Percentiles rank a stretch among this genome's conserved stretches.
These are phyloP conservation scores for Cryptus viduatorius DNA, from an alignment of 2,888 invertebrate species.

Conservation along the genomic window DNA sequence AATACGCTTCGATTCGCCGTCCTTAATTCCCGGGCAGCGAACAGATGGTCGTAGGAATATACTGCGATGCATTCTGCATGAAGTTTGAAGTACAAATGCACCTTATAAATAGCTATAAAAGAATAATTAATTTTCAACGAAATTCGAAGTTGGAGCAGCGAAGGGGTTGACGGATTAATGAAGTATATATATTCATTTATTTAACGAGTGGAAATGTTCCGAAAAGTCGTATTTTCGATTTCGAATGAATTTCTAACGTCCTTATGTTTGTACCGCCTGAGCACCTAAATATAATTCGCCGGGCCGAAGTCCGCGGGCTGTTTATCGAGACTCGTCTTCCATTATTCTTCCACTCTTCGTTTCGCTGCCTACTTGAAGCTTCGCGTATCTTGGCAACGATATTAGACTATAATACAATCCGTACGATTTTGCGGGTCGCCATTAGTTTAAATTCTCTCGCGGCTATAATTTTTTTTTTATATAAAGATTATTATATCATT, in stretches of 20 bases:
- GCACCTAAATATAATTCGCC: slow-evolving; percentile 64
- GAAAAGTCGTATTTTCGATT: slow-evolving; percentile 9
- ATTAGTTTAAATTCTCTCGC: too few relatives aligned
- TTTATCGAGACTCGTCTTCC: slow-evolving; percentile 56
- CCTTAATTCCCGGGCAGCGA: slow-evolving; percentile 3
- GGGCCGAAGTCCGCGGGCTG: slow-evolving; percentile 39
- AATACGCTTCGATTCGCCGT: too few relatives aligned
- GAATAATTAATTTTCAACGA: not conserved
- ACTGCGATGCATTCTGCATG: not conserved
- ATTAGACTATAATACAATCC: slow-evolving; percentile 21
- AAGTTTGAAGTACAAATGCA: not conserved
- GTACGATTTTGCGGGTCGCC: not conserved
- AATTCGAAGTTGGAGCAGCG: not conserved
- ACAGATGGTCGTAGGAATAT: not conserved
- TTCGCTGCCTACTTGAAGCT: not conserved
- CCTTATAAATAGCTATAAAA: not conserved
- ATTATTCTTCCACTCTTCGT: slow-evolving; percentile 21
- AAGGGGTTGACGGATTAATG: not conserved
- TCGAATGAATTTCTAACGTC: slow-evolving; percentile 8
- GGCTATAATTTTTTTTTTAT: too few relatives aligned
- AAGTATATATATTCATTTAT: not conserved
- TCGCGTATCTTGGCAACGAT: slow-evolving; percentile 14
- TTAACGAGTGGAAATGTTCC: not conserved
- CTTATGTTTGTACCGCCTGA: slow-evolving; percentile 27
- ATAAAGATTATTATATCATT: too few relatives aligned